Percentiles rank a stretch among this genome's conserved stretches.
phyloP scores from a whole-genome alignment of 1,140 invertebrate genomes.

The Drosophila nigrodunni region DNA sequence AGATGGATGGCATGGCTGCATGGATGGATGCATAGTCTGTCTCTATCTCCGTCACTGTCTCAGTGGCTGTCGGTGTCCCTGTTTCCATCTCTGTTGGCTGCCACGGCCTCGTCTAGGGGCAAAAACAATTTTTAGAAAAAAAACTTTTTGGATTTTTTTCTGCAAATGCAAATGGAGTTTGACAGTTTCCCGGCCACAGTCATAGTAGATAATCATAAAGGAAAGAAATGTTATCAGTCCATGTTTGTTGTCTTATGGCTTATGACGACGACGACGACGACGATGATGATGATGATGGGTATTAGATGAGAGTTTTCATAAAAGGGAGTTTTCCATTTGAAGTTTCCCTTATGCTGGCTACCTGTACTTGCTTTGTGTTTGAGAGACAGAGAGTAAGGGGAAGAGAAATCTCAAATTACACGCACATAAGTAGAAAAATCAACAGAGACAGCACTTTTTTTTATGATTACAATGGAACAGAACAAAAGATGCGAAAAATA shows the following conservation, averaged over 20 bases:
- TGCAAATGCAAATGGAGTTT: slow-evolving; percentile 79
- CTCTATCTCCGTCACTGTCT: background rate
- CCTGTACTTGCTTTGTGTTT: slow-evolving; percentile 9
- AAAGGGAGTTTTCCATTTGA: slow-evolving; percentile 22
- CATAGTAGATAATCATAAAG: slow-evolving; percentile 73
- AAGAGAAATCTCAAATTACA: slow-evolving; percentile 64
- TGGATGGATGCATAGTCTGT: slow-evolving; percentile 26
- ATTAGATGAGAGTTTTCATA: slow-evolving; percentile 53
- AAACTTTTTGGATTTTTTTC: slow-evolving; percentile 56
- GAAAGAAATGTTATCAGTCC: slow-evolving; percentile 59
- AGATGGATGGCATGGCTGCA: slow-evolving; percentile 59
- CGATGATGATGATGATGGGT: slow-evolving; percentile 58
- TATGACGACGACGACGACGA: slow-evolving; percentile 47
- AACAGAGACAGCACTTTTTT: slow-evolving; percentile 46
- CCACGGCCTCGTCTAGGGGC: background rate
- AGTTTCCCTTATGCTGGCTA: slow-evolving; percentile 11
- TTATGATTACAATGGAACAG: slow-evolving; percentile 66
- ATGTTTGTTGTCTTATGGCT: slow-evolving; percentile 48
- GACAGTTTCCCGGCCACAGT: slow-evolving; percentile 46
- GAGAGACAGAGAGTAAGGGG: too few species aligned
- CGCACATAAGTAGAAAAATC: slow-evolving; percentile 35
- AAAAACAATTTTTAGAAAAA: slow-evolving; percentile 67
- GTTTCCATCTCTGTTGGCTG: background rate
- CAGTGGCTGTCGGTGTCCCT: too few species aligned
- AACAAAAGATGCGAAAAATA: slow-evolving; percentile 80